Percentiles rank a stretch among this genome's conserved stretches.
These are phyloP conservation scores for Ornithoptera priamus DNA, from an alignment of 2,888 invertebrate species.

Conservation along the genomic window DNA sequence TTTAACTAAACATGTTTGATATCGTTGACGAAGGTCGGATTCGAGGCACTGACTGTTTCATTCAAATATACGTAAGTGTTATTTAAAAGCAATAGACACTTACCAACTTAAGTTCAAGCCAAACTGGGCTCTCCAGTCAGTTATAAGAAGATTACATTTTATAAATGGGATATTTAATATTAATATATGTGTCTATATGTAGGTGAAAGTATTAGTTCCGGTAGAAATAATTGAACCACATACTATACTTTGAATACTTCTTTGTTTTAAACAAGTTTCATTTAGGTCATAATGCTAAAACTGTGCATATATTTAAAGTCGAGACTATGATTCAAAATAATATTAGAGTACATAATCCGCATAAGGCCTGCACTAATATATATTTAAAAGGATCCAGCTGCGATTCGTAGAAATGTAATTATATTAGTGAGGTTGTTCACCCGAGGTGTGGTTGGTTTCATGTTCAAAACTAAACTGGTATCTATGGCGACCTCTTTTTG, in stretches of 20 bases:
- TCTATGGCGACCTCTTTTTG: slow-evolving; percentile 23
- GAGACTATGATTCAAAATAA: background rate
- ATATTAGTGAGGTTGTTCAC: slow-evolving; percentile 15
- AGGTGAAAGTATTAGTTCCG: background rate
- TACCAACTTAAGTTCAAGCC: background rate
- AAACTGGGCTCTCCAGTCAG: background rate
- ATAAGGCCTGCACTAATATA: slow-evolving; percentile 11
- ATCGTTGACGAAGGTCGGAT: background rate
- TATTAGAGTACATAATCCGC: background rate
- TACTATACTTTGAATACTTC: background rate
- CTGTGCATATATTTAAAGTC: background rate
- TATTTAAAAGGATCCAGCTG: slow-evolving; percentile 14
- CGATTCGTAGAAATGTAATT: slow-evolving; percentile 26
- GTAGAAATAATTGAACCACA: background rate
- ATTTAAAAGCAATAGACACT: background rate
- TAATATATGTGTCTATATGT: too few relatives aligned
- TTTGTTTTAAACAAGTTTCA: background rate
- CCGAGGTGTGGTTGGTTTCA: slow-evolving; percentile 12
- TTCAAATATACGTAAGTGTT: background rate
- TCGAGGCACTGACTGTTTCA: background rate
- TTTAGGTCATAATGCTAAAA: background rate
- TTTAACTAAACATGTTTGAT: background rate
- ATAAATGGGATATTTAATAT: too few relatives aligned
- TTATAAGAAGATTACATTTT: background rate
- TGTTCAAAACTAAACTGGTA: slow-evolving; percentile 23